phyloP scores from a whole-genome alignment of 2,797 vertebrate genomes.

The Oophaga sylvatica region DNA sequence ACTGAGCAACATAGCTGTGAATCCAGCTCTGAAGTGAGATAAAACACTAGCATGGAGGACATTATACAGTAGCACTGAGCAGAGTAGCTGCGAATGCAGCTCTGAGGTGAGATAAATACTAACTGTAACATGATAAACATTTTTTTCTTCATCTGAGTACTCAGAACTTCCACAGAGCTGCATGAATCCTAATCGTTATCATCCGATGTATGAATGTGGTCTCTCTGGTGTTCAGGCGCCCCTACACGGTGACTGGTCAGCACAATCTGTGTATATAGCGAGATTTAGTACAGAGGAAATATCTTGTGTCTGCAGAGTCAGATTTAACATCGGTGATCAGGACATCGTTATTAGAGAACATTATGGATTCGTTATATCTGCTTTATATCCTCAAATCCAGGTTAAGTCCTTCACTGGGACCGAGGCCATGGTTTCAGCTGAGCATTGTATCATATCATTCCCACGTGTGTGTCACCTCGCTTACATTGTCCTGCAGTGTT shows the following conservation, averaged over 20 bases:
- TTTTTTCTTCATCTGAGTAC: no score
- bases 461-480: neutral
- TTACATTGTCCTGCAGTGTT: neutral
- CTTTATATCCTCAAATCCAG: constrained; percentile 33
- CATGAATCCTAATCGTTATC: neutral
- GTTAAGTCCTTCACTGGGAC: constrained; percentile 35
- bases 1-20: no score
- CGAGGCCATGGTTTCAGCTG: neutral
- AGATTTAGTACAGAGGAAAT: neutral
- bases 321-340: neutral
- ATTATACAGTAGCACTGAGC: no score
- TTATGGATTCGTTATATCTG: neutral
- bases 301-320: neutral
- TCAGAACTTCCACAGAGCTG: no score
- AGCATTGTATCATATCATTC: neutral
- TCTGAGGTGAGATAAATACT: no score
- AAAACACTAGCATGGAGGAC: no score
- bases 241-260: neutral
- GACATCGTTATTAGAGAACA: neutral
- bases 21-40: no score
- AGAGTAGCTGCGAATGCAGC: no score
- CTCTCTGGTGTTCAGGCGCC: neutral
- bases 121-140: no score
- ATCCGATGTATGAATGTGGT: neutral
- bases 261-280: neutral